Evolutionary conservation across 2,113 vertebrate species (phyloP).

Genomic region (Phycodurus eques): DNA sequence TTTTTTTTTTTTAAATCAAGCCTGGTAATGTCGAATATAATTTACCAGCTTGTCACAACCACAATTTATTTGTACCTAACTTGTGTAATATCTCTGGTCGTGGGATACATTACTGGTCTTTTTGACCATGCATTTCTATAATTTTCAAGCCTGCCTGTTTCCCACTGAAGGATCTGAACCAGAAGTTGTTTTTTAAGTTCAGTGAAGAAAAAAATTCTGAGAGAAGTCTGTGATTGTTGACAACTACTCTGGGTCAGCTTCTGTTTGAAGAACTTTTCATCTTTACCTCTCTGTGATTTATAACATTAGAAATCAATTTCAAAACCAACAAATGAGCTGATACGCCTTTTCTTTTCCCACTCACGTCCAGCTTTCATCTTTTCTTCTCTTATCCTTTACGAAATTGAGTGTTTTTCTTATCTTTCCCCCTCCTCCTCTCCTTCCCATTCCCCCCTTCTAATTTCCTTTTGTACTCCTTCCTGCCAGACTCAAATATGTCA

Average conservation of each 20-base stretch:
- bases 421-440: neutral
- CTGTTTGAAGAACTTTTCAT: slow-evolving; percentile 11
- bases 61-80: neutral
- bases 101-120: too few species aligned
- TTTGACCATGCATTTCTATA: neutral
- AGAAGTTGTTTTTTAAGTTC: slow-evolving; percentile 3
- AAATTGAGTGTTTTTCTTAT: neutral
- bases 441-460: slow-evolving; percentile 25
- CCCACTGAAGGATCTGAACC: slow-evolving; percentile 16
- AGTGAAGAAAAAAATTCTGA: neutral
- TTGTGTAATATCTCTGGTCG: neutral
- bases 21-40: neutral
- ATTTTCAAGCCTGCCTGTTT: slow-evolving; percentile 25
- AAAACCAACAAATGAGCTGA: neutral
- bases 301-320: neutral
- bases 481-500: slow-evolving; percentile 20
- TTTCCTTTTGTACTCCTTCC: slow-evolving; percentile 18
- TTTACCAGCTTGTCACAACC: neutral
- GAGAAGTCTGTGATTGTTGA: neutral
- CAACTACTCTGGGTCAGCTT: slow-evolving; percentile 33
- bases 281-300: neutral
- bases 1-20: neutral
- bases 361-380: slow-evolving; percentile 8
- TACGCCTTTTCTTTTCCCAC: neutral
- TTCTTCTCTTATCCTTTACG: slow-evolving; percentile 1